Base-by-base conservation (phyloP, 2,888 invertebrate genomes). In the Arctia plantaginis region DNA sequence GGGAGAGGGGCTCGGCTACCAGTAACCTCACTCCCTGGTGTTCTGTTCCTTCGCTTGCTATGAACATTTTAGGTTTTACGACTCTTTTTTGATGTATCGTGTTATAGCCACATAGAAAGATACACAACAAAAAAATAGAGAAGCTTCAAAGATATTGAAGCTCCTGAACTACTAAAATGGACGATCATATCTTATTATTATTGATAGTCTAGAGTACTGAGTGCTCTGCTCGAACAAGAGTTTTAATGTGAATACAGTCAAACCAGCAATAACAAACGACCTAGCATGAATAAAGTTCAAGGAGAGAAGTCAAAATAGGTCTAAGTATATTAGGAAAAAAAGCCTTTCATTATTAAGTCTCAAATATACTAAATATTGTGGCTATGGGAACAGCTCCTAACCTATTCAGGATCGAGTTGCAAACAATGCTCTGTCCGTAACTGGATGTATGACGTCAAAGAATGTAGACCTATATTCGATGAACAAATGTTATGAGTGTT, bases 361-460 rank as follows among this genome's bases (percentile, higher is more conserved):
- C 23, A 59, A 65, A n/a, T 12, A 12, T 3, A 66, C 33, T 4
- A 66, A 66, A 66, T 39, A 66, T 39, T 69, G 2, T 30, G 39
- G 20, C 64, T 69, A 70, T 67, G 47, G 20, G 66, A 78, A 72
- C 70, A 41, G 69, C 55, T 65, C 67, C 35, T 73, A 74, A 67
- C 59, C 72, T 41, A 79, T 79, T 76, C 67, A 66, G 71, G 47
- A 59, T 80, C 73, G 41, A 71, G 73, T 77, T 74, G 75, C 71
- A 65, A 67, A 75, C 78, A 79, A 79, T 82, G 65, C 69, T 75
- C 70, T 70, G 44, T 73, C 77, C 81, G 30, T 79, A 76, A 84
- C 73, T 71, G 68, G 71, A 74, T 41, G 62, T 20, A 72, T 84
- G 82, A 84, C 84, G 82, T 73, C 81, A 77, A 44, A 62, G 55